Evolutionary conservation across 2,797 vertebrate species (phyloP).

Genomic region (Rhinogobio ventralis): DNA sequence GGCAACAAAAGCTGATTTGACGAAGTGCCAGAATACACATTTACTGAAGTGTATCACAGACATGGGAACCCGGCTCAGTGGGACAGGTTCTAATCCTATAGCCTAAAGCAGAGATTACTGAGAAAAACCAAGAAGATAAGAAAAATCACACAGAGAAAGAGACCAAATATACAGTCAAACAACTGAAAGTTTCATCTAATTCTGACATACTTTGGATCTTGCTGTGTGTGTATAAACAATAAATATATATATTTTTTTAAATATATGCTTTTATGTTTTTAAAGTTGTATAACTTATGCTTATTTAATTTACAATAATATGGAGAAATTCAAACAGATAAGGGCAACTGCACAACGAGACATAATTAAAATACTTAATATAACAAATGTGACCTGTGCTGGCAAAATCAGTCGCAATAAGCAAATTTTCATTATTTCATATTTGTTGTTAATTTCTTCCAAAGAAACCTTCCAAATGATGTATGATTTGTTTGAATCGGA

Average conservation of each 20-base stretch:
- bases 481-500: no score
- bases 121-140: background rate
- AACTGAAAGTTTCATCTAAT: background rate
- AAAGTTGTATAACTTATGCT: no score
- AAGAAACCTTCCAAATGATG: no score
- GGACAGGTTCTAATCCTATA: background rate
- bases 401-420: no score
- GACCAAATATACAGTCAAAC: background rate
- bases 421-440: no score
- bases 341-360: background rate
- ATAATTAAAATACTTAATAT: background rate
- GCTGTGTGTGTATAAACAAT: no score
- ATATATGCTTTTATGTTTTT: no score
- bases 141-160: background rate
- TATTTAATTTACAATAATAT: no score
- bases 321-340: no score
- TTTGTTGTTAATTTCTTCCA: no score
- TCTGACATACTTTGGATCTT: background rate
- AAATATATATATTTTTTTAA: no score
- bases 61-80: constrained; percentile 7
- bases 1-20: constrained; percentile 35
- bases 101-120: constrained; percentile 24
- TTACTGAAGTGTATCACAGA: constrained; percentile 32
- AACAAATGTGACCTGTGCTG: background rate
- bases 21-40: constrained; percentile 41